Base-by-base conservation (phyloP, 2,113 vertebrate genomes). In the Oryzias celebensis region DNA sequence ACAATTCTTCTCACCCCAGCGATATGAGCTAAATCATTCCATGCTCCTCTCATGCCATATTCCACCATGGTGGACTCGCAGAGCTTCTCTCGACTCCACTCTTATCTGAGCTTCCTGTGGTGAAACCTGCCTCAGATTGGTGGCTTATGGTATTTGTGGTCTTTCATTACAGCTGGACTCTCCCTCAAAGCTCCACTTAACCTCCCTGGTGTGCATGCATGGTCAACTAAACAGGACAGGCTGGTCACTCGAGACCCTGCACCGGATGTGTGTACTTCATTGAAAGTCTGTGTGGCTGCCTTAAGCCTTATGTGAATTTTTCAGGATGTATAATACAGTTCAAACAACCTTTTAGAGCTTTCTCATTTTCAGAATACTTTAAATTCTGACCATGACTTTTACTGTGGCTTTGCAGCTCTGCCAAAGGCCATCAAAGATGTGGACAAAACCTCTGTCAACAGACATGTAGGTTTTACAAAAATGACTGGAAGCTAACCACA, bases 101-200 rank as follows among this genome's bases (percentile, higher is more conserved):
- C 63, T 63, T 20, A 49, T 68, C 73, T 75, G 62, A 80, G 81
- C 70, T 73, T 84, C 75, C 81, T 36, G 81, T 8, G 56, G 76
- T 62, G 73, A 62, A 55, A 68, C 71, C 73, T 57, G 68, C 66
- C 64, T 43, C 62, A 78, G 70, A 82, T 77, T 58, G 65, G 66
- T 78, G 75, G 75, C 82, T 87, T 83, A 85, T 68, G 70, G 77
- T 82, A 74, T 83, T 60, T 73, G 62, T 1, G 57, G 72, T 72
- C 62, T 68, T 69, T 77, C 80, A 87, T 83, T 82, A 75, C 79
- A 71, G 79, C 72, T 65, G 82, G 72, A 57, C 65, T 81, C 72
- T 65, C 61, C 58, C 65, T 24, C 70, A 72, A 69, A 84, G 80
- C 79, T 77, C 80, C 85, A 87, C 80, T 87, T 84, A 81, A 87